phyloP scores from a whole-genome alignment of 1,140 invertebrate species.

The Trissolcus basalis region DNA sequence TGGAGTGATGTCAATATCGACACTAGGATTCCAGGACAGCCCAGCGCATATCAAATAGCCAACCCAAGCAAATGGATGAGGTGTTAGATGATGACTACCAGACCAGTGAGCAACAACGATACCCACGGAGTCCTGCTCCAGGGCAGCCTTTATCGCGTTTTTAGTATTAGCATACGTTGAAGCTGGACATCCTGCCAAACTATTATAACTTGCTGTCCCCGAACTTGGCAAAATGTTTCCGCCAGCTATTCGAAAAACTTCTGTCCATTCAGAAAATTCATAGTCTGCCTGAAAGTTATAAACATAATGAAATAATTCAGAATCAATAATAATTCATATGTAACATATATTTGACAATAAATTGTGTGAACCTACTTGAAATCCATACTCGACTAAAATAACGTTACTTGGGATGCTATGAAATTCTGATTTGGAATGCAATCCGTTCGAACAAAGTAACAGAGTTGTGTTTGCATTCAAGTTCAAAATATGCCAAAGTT shows the following conservation, averaged over 20 bases:
- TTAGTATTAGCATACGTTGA: conserved; percentile 80
- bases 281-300: conserved; percentile 78
- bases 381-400: conserved; percentile 81
- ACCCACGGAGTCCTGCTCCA: conserved; percentile 78
- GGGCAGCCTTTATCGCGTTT: conserved; percentile 78
- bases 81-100: conserved; percentile 80
- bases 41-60: conserved; percentile 81
- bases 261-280: conserved; percentile 80
- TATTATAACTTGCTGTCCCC: conserved; percentile 83
- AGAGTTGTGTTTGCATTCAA: conserved; percentile 77
- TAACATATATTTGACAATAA: conserved; percentile 6
- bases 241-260: conserved; percentile 76
- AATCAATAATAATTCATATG: conserved; percentile 4
- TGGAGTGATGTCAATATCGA: conserved; percentile 71
- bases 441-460: conserved; percentile 79
- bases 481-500: conserved; percentile 78
- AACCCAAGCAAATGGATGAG: conserved; percentile 82
- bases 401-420: conserved; percentile 78
- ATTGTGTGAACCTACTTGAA: conserved; percentile 75
- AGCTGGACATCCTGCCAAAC: conserved; percentile 81
- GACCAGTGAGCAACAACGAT: conserved; percentile 82
- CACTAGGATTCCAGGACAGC: conserved; percentile 80
- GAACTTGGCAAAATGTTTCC: conserved; percentile 79
- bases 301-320: conserved; percentile 1
- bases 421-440: conserved; percentile 72